These are phyloP conservation scores for Coleophora flavipennella DNA, from an alignment of 2,888 invertebrate species.

Conservation along the genomic window DNA sequence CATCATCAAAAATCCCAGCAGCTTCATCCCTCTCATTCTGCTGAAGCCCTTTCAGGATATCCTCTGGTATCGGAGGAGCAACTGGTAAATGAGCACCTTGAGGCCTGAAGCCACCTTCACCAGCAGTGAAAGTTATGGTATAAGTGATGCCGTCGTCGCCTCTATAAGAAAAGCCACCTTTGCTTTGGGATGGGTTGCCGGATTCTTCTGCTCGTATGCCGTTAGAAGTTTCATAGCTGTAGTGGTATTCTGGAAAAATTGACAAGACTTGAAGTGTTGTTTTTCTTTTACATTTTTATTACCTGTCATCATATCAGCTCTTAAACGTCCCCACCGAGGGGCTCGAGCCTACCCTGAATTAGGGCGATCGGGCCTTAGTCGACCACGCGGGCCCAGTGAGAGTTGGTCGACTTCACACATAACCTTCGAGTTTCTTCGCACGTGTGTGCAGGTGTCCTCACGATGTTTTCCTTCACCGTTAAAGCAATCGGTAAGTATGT, in stretches of 20 bases:
- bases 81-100: slow-evolving; percentile 71
- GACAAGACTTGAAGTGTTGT: neutral
- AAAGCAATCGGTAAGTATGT: no score
- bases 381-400: no score
- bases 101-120: slow-evolving; percentile 71
- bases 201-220: slow-evolving; percentile 53
- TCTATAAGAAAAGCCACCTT: slow-evolving; percentile 71
- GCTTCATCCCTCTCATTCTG: slow-evolving; percentile 69
- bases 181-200: slow-evolving; percentile 35
- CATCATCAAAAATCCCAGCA: slow-evolving; percentile 68
- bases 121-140: slow-evolving; percentile 66
- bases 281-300: neutral
- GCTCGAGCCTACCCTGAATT: no score
- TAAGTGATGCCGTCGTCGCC: slow-evolving; percentile 72
- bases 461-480: no score
- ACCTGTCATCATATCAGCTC: no score
- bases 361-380: no score
- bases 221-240: slow-evolving; percentile 53
- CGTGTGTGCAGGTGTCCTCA: no score
- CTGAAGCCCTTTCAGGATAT: slow-evolving; percentile 60
- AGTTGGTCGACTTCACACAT: no score
- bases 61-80: slow-evolving; percentile 71
- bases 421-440: no score
- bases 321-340: no score
- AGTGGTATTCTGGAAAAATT: slow-evolving; percentile 39